Evolutionary conservation across 2,888 invertebrate species (phyloP), one percentile per base, ranked within the genome.

Genomic region (Trypoxylon attenuatum): DNA sequence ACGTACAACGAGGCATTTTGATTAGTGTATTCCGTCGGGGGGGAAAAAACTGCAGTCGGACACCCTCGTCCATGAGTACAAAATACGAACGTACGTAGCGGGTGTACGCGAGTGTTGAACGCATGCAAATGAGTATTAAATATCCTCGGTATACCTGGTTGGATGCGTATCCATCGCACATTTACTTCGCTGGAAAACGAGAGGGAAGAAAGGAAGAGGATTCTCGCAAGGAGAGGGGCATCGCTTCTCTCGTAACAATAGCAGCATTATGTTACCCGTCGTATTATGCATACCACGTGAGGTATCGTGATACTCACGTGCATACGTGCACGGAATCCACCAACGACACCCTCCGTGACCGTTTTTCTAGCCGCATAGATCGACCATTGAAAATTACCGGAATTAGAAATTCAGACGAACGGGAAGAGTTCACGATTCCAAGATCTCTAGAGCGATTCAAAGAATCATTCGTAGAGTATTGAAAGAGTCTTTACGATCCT

Each of bases 101-200:
- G 43, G 49, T 55, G 59, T 69, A 63, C n/a, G n/a, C n/a, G n/a
- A n/a, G n/a, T n/a, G n/a, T n/a, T 46, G 59, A 60, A 59, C 59
- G 56, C 51, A 72, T 76, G 75, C 70, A 75, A 76, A 76, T 72
- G 72, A 72, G 72, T 60, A 70, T 69, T 70, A 76, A 76, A 76
- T 61, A 65, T 61, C 64, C 55, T 49, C 51, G 51, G 56, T 69
- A 52, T 57, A 59, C 41, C 16, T 18, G 38, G 38, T 18, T 58
- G 46, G 56, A 61, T 71, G 62, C 58, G 41, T 54, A 54, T 54
- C 45, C 38, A n/a, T n/a, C 53, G 21, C 38, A 53, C 49, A 49
- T 64, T 59, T 59, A 45, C 21, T 21, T 13, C 6, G 10, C 47
- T 47, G 46, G 51, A 50, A 56, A 62, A 56, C 49, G 16, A 27